Base-by-base conservation (phyloP, 1,140 invertebrate genomes). In the Brachionus sp. region DNA sequence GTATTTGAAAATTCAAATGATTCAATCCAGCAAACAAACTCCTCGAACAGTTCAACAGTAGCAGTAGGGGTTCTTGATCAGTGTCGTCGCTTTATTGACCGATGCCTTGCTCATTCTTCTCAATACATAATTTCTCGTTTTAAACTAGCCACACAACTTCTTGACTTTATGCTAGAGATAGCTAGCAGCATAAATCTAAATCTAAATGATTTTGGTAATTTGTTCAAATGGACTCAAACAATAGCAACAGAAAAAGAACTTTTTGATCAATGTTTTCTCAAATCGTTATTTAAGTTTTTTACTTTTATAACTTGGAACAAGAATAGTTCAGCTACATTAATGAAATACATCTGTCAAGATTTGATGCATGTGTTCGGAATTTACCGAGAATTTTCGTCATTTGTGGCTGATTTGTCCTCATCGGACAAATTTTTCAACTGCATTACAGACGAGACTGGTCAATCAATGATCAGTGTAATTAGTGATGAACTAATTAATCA, bases 251-350 rank as follows among this genome's bases (percentile, higher is more conserved):
- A 80, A 62, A 66, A 62, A 44, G 50, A 80, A 39, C 19, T 80
- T 12, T n/a, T 19, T 33, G 77, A 80, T 44, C 50, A 57, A 42
- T 19, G 0, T 19, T 80, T 80, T 80, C 16, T 80, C 16, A 80
- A 13, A 19, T 42, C 77, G 2, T 42, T 80, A n/a, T 66, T 80
- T n/a, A 80, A 80, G 25, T 80, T 80, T 66, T 80, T 80, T 42
- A 80, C 62, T 23, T 80, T 80, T 66, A 62, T 80, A 57, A 80
- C 77, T 12, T 80, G 77, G 77, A 80, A 80, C 37, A 80, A 80
- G n/a, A 80, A 80, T 12, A 80, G 77, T 23, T 80, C 77, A 29
- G 50, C 77, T 25, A 66, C 77, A 29, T 23, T 80, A 5, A 80
- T 80, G 77, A 80, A 80, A 62, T 80, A 80, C 33, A 19, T 80